Evolutionary conservation across 2,888 invertebrate genomes (phyloP).

Genomic region (Trichogramma dendrolimi): DNA sequence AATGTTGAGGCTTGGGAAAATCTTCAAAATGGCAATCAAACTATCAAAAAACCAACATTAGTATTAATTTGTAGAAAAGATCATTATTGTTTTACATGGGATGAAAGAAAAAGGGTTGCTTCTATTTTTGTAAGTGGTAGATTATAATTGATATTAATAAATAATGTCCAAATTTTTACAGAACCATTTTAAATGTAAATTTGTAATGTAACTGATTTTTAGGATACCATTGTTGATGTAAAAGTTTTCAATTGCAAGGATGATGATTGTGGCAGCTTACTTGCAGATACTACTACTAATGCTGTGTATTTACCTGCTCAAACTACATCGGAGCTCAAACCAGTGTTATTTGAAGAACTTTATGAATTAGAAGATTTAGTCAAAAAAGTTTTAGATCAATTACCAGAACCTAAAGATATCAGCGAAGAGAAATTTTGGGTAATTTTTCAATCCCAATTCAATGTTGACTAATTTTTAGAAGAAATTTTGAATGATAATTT

Average conservation of each 20-base stretch:
- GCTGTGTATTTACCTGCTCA: conserved; percentile 39
- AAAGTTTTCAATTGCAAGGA: conserved; percentile 34
- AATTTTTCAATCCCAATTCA: conserved; percentile 38
- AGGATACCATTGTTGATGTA: conserved; percentile 42
- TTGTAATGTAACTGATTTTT: conserved; percentile 1
- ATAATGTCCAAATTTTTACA: neutral
- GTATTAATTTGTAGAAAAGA: conserved; percentile 39
- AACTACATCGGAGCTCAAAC: conserved; percentile 44
- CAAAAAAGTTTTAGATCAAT: conserved; percentile 57
- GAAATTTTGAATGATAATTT: conserved; percentile 16
- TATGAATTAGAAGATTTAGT: conserved; percentile 57
- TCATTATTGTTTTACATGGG: conserved; percentile 37
- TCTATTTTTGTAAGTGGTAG: conserved; percentile 65
- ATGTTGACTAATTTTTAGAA: conserved; percentile 10
- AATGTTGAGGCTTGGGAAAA: conserved; percentile 34
- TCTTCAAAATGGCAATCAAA: conserved; percentile 32
- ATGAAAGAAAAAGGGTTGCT: conserved; percentile 59
- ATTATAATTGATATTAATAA: neutral
- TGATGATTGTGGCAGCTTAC: conserved; percentile 31
- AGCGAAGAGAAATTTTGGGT: conserved; percentile 61
- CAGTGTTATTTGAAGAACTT: conserved; percentile 37
- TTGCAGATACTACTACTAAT: conserved; percentile 33
- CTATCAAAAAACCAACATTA: conserved; percentile 34
- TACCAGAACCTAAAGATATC: conserved; percentile 62
- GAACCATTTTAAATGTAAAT: conserved; percentile 1